phyloP scores from a whole-genome alignment of 2,113 vertebrate species.

The Trematomus loennbergii region DNA sequence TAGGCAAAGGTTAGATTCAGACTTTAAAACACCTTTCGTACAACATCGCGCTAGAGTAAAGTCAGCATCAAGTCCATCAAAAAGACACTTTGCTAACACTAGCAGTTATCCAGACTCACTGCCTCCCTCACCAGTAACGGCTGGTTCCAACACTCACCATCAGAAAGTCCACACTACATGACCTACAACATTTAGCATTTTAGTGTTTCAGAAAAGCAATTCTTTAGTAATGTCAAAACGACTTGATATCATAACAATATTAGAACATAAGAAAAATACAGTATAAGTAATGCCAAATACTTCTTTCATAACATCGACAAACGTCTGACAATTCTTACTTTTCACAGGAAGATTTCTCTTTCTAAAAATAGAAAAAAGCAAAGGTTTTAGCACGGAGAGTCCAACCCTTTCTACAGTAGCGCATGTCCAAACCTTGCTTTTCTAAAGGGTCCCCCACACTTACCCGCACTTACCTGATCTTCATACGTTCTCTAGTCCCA shows the following conservation, averaged over 20 bases:
- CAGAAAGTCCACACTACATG: not conserved
- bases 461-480: conserved; percentile 79
- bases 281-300: not conserved
- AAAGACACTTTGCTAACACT: not conserved
- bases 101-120: too few species aligned
- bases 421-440: not conserved
- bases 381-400: too few species aligned
- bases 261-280: not conserved
- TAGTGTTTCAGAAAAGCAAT: not conserved
- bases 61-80: not conserved
- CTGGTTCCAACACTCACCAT: not conserved
- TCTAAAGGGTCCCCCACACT: conserved; percentile 73
- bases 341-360: not conserved
- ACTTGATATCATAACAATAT: not conserved
- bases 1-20: not conserved
- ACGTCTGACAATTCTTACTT: not conserved
- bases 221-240: not conserved
- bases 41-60: not conserved
- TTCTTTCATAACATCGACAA: not conserved
- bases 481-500: conserved; percentile 57
- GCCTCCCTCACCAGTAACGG: too few species aligned
- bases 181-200: not conserved
- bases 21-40: not conserved
- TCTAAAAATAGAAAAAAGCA: too few species aligned
- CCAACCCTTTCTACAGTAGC: not conserved